phyloP scores from a whole-genome alignment of 1,140 invertebrate genomes.

The Matsumurasca onukii region DNA sequence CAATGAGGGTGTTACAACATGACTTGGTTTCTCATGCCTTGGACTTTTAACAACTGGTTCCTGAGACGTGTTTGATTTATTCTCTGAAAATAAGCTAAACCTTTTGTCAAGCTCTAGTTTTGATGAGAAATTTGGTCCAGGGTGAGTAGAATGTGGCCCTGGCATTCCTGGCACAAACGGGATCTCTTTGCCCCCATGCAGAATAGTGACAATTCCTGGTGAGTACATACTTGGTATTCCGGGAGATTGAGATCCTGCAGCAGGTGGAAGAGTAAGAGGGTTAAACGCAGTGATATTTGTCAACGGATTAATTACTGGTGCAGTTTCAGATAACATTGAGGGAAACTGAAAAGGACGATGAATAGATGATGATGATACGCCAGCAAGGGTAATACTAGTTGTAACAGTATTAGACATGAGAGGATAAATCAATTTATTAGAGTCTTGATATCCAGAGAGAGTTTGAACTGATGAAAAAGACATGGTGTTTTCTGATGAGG shows the following conservation, averaged over 20 bases:
- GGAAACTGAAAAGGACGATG: constrained; percentile 25
- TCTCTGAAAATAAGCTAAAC: neutral
- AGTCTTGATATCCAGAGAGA: constrained; percentile 19
- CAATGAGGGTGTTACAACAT: constrained; percentile 2
- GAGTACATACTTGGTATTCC: constrained; percentile 24
- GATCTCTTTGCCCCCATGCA: constrained; percentile 68
- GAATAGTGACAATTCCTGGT: constrained; percentile 42
- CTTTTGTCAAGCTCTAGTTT: constrained; percentile 12
- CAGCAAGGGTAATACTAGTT: constrained; percentile 51
- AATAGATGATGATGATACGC: constrained; percentile 1
- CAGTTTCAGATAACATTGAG: constrained; percentile 47
- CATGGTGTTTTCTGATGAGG: neutral
- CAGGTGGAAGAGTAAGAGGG: constrained; percentile 58
- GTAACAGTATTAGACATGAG: constrained; percentile 59
- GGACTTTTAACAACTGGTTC: neutral
- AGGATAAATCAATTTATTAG: constrained; percentile 57
- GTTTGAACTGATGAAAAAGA: neutral
- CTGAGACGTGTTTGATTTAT: neutral
- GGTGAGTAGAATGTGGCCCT: constrained; percentile 56
- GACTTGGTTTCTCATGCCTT: constrained; percentile 3
- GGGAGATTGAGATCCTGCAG: constrained; percentile 36
- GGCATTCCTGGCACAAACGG: constrained; percentile 85
- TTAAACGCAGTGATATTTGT: constrained; percentile 67
- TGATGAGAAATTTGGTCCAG: constrained; percentile 9
- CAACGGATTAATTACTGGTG: constrained; percentile 49